Base-by-base conservation (phyloP, 2,113 vertebrate genomes). In the Coryphaenoides rupestris region DNA sequence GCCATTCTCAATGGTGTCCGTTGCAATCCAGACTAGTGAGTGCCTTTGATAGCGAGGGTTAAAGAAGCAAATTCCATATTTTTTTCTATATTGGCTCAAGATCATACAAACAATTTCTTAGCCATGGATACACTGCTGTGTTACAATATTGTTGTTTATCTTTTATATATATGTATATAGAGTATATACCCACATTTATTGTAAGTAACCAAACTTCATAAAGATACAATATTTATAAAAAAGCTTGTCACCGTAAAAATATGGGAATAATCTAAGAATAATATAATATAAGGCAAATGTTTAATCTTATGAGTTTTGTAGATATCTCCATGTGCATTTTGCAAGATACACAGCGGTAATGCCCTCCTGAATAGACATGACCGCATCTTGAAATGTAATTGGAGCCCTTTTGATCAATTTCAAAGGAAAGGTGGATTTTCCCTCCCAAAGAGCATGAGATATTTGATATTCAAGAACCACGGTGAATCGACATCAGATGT, bases 401-500 rank as follows among this genome's bases (percentile, higher is more conserved):
- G 65, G 45, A 71, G 61, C 65, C 19, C 55, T 55, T 45, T 16
- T 65, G 40, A 50, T 60, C 46, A 19, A 55, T 62, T 68, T 77
- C 4, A 63, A 69, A 21, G 50, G 50, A 21, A 70, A 74, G 60
- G 63, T 66, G 58, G 62, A 78, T 79, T 79, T 80, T 77, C 62
- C 21, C 49, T 3, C 21, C 55, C 24, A 61, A 67, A 73, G 56
- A 69, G 26, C 22, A 47, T 3, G 1, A 73, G 75, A 70, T 58
- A 79, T 74, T 66, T 26, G 68, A 84, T 72, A 68, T 78, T 46
- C 66, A 46, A 54, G 19, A 54, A 16, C 56, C 66, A n/a, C 19
- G n/a, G 73, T 55, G 47, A 83, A 78, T 72, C 83, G 53, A 70
- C 60, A 82, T 83, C 82, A 86, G 75, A 85, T 75, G 80, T 60